Base-by-base conservation (phyloP, 2,888 invertebrate genomes). In the Diplolepis rosae region DNA sequence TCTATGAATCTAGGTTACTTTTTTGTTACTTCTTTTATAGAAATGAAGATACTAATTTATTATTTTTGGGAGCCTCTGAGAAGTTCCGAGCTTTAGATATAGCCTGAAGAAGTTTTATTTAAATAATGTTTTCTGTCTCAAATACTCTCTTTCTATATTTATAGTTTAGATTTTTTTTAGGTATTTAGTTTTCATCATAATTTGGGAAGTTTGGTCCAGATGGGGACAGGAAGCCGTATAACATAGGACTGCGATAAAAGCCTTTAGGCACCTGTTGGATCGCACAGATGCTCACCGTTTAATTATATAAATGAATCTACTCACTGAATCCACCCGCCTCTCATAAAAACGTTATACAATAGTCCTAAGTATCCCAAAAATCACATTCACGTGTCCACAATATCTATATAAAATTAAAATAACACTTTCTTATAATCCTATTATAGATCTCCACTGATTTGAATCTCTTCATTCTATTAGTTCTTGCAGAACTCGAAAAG, bases 221-320 rank as follows among this genome's bases (percentile, higher is more conserved):
- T 71, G 72, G 72, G 68, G 67, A 68, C 72, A 69, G 75, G 81
- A 82, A 82, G 80, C 81, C 82, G 66, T 83, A 84, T 77, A 82
- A 82, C 79, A 77, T 73, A 72, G 74, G 72, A 76, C 71, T 79
- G 79, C 83, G 83, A 83, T 85, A 86, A 84, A 86, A 80, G 81
- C 76, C 80, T 79, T 77, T 81, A 75, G 82, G 85, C 86, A 87
- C 85, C 86, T 86, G 86, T 79, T 79, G 79, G 79, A 77, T 75
- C 80, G 76, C 83, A 79, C 83, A 82, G 83, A 82, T 83, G 84
- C 83, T 80, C 72, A 72, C 77, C 80, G 82, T 66, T 78, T 77
- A 79, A 82, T 82, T 82, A 83, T 81, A 82, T 80, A 82, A 82
- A 83, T 82, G 79, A 80, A 77, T 76, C 68, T 71, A 73, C 68